phyloP scores from a whole-genome alignment of 2,113 vertebrate species.

The Ibidorhyncha struthersii region DNA sequence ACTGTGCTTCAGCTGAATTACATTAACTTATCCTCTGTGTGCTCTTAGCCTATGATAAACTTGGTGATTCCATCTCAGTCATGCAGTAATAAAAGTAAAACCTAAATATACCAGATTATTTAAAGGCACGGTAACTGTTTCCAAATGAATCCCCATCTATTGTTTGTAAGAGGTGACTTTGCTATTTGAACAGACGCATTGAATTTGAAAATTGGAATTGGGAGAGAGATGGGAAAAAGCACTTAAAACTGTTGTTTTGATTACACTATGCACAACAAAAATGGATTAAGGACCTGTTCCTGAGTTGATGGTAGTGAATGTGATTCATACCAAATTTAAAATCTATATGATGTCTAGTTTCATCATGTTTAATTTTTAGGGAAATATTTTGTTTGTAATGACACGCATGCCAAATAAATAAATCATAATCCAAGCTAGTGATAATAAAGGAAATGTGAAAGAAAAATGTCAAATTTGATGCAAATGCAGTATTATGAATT shows the following conservation, averaged over 20 bases:
- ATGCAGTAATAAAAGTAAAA: background rate
- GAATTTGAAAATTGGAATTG: background rate
- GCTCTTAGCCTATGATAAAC: background rate
- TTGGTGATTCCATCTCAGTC: background rate
- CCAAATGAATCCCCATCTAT: background rate
- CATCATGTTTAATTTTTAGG: background rate
- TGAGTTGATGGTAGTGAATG: background rate
- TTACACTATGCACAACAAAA: background rate
- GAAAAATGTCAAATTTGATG: background rate
- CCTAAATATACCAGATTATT: background rate
- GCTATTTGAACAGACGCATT: background rate
- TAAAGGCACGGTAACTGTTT: background rate
- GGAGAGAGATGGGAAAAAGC: background rate
- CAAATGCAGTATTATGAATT: background rate
- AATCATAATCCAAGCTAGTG: background rate
- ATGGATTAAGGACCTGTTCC: background rate
- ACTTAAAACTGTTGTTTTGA: background rate
- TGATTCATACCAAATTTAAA: background rate
- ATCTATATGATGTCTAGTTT: background rate
- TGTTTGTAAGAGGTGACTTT: background rate
- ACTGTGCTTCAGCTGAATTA: background rate
- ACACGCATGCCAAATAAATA: background rate
- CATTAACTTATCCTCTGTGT: background rate
- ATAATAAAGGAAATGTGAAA: background rate
- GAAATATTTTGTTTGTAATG: background rate